Conservation (phyloP, 2,888 invertebrate genomes). For the Beris chalybata region DNA sequence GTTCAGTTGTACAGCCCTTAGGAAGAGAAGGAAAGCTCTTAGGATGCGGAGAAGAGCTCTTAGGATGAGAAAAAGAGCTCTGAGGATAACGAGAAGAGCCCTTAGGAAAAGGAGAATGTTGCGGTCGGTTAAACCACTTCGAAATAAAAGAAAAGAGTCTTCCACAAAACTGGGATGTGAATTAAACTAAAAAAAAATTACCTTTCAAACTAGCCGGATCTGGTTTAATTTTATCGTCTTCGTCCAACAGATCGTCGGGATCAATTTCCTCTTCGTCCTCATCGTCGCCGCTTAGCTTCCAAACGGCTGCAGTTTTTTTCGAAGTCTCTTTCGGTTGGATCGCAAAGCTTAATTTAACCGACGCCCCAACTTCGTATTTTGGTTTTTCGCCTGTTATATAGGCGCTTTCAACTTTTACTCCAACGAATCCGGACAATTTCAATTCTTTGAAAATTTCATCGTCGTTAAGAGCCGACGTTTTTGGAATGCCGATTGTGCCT, state of each 20-base stretch:
- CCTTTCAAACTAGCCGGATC: conserved; percentile 81
- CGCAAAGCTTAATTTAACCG: conserved; percentile 60
- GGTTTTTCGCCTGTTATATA: conserved; percentile 64
- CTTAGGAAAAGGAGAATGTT: too few relatives aligned
- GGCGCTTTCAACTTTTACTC: conserved; percentile 46
- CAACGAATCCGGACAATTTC: conserved; percentile 67
- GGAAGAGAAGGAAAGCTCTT: too few relatives aligned
- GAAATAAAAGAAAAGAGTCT: too few relatives aligned
- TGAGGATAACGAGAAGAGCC: too few relatives aligned
- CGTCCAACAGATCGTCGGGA: conserved; percentile 85
- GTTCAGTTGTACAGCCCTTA: too few relatives aligned
- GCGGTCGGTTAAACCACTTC: too few relatives aligned
- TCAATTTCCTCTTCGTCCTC: conserved; percentile 75
- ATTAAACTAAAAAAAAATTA: conserved; percentile 48
- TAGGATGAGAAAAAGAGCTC: too few relatives aligned
- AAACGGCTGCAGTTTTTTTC: conserved; percentile 59
- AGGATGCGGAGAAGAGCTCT: too few relatives aligned
- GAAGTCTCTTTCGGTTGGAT: conserved; percentile 35
- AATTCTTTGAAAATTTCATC: conserved; percentile 58
- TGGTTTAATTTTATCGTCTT: conserved; percentile 86
- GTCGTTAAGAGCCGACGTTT: conserved; percentile 50
- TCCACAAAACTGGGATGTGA: too few relatives aligned
- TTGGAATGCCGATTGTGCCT: conserved; percentile 62
- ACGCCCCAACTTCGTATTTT: conserved; percentile 72
- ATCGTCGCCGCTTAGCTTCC: conserved; percentile 74